These are phyloP conservation scores for Aricia agestis DNA, from an alignment of 1,140 invertebrate genomes.

Conservation along the genomic window DNA sequence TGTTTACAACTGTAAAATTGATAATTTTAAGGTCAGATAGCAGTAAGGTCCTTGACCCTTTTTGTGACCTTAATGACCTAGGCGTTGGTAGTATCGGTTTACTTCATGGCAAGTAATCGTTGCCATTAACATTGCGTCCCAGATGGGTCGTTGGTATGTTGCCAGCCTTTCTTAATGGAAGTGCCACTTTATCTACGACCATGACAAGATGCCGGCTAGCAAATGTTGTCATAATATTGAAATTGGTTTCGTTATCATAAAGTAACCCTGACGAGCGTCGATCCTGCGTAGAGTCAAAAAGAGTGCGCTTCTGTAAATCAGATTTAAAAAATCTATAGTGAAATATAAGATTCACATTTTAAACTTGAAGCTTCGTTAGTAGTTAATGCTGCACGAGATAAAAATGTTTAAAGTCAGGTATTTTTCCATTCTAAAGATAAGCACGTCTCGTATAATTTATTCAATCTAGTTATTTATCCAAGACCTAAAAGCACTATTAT, in stretches of 20 bases:
- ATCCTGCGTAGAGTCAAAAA: too few relatives aligned
- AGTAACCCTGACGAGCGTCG: background rate
- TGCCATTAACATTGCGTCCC: constrained; percentile 14
- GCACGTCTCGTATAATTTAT: background rate
- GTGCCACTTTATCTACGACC: constrained; percentile 3
- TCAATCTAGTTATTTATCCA: constrained; percentile 4
- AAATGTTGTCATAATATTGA: constrained; percentile 6
- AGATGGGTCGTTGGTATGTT: constrained; percentile 15
- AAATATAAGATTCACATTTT: background rate
- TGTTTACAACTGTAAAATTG: too few relatives aligned
- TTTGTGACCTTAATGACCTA: constrained; percentile 4
- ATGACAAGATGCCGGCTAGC: background rate
- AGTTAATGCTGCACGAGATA: background rate
- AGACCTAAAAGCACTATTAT: background rate
- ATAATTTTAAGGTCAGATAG: background rate
- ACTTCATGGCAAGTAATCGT: constrained; percentile 3
- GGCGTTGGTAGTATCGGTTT: constrained; percentile 10
- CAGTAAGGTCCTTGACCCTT: background rate
- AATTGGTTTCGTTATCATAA: background rate
- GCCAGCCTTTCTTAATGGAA: constrained; percentile 16
- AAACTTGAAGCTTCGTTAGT: background rate
- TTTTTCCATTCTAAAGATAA: constrained; percentile 1
- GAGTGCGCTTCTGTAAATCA: background rate
- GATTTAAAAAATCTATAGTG: background rate
- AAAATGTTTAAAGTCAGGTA: background rate